Percentiles rank a stretch among this genome's conserved stretches.
These are phyloP conservation scores for Carassius gibelio DNA, from an alignment of 2,113 vertebrate genomes.

Conservation along the genomic window DNA sequence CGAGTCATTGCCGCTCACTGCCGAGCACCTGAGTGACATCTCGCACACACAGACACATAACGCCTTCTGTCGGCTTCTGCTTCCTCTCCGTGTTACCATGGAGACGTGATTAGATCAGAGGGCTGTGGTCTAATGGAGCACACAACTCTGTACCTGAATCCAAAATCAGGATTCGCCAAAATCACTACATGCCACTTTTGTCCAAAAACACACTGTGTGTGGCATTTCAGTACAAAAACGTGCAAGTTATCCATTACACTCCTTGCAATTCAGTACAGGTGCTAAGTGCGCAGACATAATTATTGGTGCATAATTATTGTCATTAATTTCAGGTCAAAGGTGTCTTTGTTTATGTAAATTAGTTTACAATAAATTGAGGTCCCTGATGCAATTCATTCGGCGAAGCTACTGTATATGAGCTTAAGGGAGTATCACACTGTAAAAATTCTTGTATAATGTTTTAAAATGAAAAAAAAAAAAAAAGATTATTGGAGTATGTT, in stretches of 20 bases:
- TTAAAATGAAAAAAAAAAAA: no score
- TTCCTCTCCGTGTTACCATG: constrained; percentile 29
- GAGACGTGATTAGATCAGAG: constrained; percentile 14
- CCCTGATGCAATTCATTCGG: background rate
- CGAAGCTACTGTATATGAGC: background rate
- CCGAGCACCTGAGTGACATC: constrained; percentile 31
- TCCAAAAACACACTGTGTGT: background rate
- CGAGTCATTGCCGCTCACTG: constrained; percentile 16
- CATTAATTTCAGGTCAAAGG: background rate
- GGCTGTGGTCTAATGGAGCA: constrained; percentile 19
- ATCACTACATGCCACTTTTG: background rate
- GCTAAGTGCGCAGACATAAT: background rate
- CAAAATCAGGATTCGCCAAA: background rate
- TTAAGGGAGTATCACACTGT: no score
- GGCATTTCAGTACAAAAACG: background rate
- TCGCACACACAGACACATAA: background rate
- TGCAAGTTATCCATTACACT: background rate
- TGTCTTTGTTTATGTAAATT: no score
- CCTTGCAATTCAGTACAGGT: background rate
- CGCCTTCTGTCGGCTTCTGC: background rate
- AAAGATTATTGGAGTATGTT: no score
- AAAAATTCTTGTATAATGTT: no score
- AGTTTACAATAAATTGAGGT: background rate
- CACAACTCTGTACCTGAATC: background rate
- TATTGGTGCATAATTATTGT: background rate